A percentile compares a stretch with the other conserved stretches of the same genome.
These are phyloP conservation scores for Monarcha castaneiventris DNA, from an alignment of 2,113 vertebrate genomes.

Conservation along the genomic window DNA sequence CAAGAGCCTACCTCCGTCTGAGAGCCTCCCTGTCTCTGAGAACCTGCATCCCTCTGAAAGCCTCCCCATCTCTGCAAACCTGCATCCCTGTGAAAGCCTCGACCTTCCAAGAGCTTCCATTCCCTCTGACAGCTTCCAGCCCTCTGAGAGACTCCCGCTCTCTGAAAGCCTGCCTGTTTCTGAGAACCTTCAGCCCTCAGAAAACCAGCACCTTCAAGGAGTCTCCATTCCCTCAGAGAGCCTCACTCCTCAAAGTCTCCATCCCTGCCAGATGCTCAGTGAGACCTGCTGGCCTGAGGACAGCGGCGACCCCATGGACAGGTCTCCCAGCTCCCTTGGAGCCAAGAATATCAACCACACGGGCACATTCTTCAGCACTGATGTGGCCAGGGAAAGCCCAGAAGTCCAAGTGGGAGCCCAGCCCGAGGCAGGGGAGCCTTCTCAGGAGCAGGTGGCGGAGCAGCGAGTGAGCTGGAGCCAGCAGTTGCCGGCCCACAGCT, in stretches of 20 bases:
- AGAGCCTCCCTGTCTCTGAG: too few relatives aligned
- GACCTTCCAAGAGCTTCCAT: too few relatives aligned
- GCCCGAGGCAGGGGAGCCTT: background rate
- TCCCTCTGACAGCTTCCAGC: too few relatives aligned
- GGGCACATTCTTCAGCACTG: too few relatives aligned
- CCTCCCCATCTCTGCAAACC: too few relatives aligned
- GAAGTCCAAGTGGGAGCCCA: background rate
- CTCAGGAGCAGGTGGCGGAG: background rate
- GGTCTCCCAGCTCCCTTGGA: background rate
- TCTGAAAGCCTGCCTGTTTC: background rate
- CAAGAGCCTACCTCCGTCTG: too few relatives aligned
- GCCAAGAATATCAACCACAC: rapidly evolving
- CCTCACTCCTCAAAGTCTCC: background rate
- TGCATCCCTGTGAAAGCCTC: too few relatives aligned
- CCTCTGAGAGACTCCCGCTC: too few relatives aligned
- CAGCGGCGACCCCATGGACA: background rate
- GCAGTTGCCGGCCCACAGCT: background rate
- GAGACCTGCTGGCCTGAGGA: background rate
- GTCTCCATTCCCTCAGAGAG: background rate
- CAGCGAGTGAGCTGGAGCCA: background rate
- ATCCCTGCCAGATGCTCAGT: background rate
- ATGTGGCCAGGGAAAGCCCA: background rate
- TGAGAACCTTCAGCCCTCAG: background rate
- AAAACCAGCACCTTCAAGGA: background rate
- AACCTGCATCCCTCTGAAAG: too few relatives aligned